Conservation (phyloP, 2,888 invertebrate genomes). For the Kryphioiulus occultus region DNA sequence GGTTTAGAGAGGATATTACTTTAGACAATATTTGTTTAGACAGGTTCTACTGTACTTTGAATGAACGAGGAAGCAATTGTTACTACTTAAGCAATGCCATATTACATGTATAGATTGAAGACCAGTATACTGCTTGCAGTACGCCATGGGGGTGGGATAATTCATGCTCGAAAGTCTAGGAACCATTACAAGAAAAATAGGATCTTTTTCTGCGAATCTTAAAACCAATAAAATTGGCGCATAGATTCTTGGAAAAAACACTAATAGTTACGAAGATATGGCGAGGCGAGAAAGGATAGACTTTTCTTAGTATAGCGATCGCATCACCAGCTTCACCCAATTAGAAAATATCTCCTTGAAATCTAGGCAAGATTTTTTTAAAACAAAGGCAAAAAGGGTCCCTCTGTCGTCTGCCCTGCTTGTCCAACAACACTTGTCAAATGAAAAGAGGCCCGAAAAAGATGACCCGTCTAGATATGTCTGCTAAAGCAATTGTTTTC, state of each 20-base stretch:
- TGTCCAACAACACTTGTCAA: constrained; percentile 30
- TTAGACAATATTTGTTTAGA: too few species aligned
- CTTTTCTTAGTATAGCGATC: too few species aligned
- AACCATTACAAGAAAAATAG: not conserved
- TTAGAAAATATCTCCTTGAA: constrained; percentile 12
- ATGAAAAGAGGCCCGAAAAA: not conserved
- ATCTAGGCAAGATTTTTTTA: not conserved
- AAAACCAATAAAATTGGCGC: not conserved
- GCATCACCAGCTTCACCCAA: not conserved
- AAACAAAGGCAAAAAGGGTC: not conserved
- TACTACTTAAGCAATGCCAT: too few species aligned
- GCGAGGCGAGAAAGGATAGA: not conserved
- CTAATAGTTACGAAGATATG: not conserved
- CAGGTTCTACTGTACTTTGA: too few species aligned
- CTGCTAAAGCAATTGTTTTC: constrained; percentile 31
- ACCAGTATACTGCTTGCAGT: not conserved
- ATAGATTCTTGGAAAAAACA: not conserved
- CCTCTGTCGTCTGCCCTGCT: constrained; percentile 7
- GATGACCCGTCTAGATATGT: constrained; percentile 32
- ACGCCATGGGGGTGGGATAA: not conserved
- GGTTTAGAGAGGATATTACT: too few species aligned
- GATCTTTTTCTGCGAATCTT: not conserved
- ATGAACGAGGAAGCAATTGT: too few species aligned
- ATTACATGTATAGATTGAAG: too few species aligned
- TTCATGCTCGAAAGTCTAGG: not conserved